Conservation (phyloP, 2,888 invertebrate species). For the Pegoplata infirma region DNA sequence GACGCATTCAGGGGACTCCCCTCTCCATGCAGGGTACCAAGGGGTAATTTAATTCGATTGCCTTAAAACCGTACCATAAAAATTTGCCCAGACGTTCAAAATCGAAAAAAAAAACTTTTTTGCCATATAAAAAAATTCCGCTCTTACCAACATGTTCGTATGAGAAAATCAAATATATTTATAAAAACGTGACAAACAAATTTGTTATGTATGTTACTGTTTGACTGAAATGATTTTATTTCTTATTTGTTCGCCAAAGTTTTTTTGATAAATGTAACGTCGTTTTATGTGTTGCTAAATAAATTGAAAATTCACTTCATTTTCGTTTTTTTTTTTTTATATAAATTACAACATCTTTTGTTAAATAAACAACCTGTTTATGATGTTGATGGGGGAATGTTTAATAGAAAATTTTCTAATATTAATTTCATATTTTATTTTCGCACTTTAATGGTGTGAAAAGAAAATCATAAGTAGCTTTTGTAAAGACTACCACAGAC, state of each 20-base stretch:
- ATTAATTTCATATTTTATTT: slow-evolving; percentile 55
- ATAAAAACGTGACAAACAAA: slow-evolving; percentile 45
- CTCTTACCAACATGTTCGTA: no score
- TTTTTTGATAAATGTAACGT: slow-evolving; percentile 22
- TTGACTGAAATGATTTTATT: slow-evolving; percentile 25
- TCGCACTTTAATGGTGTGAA: neutral
- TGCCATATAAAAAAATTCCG: no score
- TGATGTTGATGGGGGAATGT: slow-evolving; percentile 20
- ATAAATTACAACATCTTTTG: slow-evolving; percentile 32
- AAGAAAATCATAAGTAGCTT: slow-evolving; percentile 12
- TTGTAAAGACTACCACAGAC: neutral
- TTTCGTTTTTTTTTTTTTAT: slow-evolving; percentile 19
- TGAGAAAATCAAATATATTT: slow-evolving; percentile 9
- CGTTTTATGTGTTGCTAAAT: slow-evolving; percentile 6
- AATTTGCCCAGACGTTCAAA: no score
- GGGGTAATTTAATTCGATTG: no score
- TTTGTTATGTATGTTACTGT: slow-evolving; percentile 33
- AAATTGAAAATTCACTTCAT: slow-evolving; percentile 41
- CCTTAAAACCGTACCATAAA: no score
- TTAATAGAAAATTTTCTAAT: slow-evolving; percentile 24
- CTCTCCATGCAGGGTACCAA: no score
- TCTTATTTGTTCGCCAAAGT: neutral
- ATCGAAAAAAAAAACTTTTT: no score
- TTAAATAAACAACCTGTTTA: slow-evolving; percentile 42
- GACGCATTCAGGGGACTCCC: no score